Evolutionary conservation across 1,140 invertebrate species (phyloP).

Genomic region (Bombus sibiricus): DNA sequence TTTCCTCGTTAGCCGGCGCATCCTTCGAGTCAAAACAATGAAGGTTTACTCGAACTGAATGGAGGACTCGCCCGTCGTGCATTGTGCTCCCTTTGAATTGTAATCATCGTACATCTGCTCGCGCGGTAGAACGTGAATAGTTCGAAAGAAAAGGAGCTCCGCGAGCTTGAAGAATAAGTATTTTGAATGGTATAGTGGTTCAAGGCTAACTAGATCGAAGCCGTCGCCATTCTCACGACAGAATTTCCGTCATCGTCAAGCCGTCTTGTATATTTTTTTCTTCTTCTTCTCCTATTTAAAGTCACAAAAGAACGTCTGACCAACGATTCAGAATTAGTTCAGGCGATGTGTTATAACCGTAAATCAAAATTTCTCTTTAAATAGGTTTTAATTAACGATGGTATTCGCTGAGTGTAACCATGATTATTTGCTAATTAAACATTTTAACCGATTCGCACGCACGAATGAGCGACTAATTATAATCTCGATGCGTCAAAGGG

Average conservation of each 20-base stretch:
- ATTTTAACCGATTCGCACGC: slow-evolving; percentile 1
- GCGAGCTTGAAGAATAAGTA: slow-evolving; percentile 33
- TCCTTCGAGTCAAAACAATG: slow-evolving; percentile 42
- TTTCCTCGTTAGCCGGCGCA: slow-evolving; percentile 33
- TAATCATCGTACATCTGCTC: slow-evolving; percentile 50
- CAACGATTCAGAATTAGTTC: background rate
- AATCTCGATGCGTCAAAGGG: background rate
- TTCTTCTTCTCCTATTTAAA: background rate
- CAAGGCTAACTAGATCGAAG: slow-evolving; percentile 45
- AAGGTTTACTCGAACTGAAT: slow-evolving; percentile 18
- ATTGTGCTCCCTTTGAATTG: slow-evolving; percentile 44
- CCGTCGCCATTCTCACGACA: slow-evolving; percentile 34
- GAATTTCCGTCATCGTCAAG: slow-evolving; percentile 3
- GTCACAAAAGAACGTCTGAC: background rate
- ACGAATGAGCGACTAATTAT: slow-evolving; percentile 14
- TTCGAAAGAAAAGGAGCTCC: slow-evolving; percentile 33
- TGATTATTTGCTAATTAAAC: slow-evolving; percentile 20
- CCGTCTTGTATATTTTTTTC: background rate
- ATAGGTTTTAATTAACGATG: background rate
- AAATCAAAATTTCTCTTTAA: background rate
- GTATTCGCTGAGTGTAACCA: background rate
- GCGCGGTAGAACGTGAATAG: slow-evolving; percentile 37
- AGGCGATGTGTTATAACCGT: too few relatives aligned
- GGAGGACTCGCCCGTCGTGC: slow-evolving; percentile 19
- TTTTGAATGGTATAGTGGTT: slow-evolving; percentile 32